phyloP scores from a whole-genome alignment of 2,113 vertebrate genomes.

The Cavia aperea region DNA sequence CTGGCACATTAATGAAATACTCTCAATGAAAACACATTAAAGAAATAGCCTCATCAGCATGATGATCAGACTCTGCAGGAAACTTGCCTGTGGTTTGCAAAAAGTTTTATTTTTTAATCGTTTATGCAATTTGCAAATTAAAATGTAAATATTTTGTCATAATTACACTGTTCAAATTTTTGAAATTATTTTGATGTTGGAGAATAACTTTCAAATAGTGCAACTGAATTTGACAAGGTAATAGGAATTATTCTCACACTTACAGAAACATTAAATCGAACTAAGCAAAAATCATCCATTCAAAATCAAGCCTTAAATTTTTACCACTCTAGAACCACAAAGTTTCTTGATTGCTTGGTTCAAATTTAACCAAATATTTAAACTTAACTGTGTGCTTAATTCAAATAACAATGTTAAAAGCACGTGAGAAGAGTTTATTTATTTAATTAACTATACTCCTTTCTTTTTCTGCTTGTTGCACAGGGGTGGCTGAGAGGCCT shows the following conservation, averaged over 20 bases:
- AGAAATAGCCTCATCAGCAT: not conserved
- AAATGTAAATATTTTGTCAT: not conserved
- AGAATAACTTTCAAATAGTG: not conserved
- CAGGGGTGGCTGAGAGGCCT: not conserved
- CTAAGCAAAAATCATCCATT: not conserved
- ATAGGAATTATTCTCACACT: not conserved
- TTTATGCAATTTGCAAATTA: not conserved
- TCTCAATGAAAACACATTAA: not conserved
- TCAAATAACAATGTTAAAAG: constrained; percentile 4
- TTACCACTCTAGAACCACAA: not conserved
- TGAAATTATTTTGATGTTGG: not conserved
- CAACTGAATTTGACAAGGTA: not conserved
- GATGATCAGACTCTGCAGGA: not conserved
- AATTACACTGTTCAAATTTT: not conserved
- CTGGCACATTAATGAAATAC: not conserved
- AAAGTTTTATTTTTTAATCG: not conserved
- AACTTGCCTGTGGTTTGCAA: not conserved
- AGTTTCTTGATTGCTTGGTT: not conserved
- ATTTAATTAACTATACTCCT: constrained; percentile 32
- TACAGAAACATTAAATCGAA: not conserved
- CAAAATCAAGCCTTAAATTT: not conserved
- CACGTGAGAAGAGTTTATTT: constrained; percentile 17
- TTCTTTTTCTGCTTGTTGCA: not conserved
- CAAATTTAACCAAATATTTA: not conserved
- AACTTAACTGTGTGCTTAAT: not conserved